Evolutionary conservation across 2,888 invertebrate species (phyloP).

Genomic region (Cordilura impudica): DNA sequence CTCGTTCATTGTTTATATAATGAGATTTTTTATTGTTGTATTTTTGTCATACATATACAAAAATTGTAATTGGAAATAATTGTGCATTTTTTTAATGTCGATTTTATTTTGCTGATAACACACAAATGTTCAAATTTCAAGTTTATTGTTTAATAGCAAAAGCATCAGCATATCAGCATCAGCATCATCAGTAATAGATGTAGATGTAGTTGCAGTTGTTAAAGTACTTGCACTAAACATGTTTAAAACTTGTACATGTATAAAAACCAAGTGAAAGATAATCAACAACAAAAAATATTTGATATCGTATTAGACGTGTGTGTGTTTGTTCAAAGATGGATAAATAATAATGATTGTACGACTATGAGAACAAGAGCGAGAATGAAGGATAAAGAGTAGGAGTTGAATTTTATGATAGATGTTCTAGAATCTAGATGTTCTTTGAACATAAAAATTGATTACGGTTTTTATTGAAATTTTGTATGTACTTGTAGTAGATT

Average conservation of each 20-base stretch:
- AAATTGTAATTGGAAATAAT: conserved; percentile 61
- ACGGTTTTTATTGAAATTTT: conserved; percentile 25
- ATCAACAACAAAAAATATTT: conserved; percentile 37
- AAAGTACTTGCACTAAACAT: conserved; percentile 43
- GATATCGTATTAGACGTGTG: conserved; percentile 16
- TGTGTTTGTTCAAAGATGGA: neutral
- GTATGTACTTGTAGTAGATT: neutral
- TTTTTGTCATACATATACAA: conserved; percentile 44
- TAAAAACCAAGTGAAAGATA: conserved; percentile 40
- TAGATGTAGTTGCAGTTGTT: neutral
- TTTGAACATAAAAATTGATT: conserved; percentile 26
- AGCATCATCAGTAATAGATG: neutral
- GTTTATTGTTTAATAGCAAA: conserved; percentile 56
- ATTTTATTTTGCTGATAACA: conserved; percentile 62
- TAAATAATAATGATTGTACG: conserved; percentile 43
- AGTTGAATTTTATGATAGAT: conserved; percentile 45
- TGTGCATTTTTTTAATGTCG: conserved; percentile 42
- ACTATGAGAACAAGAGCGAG: neutral
- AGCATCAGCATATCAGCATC: conserved; percentile 1
- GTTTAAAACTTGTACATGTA: conserved; percentile 39
- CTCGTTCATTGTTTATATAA: conserved; percentile 47
- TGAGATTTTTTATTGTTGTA: conserved; percentile 48
- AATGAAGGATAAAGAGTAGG: conserved; percentile 17
- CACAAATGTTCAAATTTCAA: conserved; percentile 62
- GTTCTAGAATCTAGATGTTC: conserved; percentile 35